Evolutionary conservation across 2,797 vertebrate genomes (phyloP).

Genomic region (Periophthalmus magnuspinnatus): DNA sequence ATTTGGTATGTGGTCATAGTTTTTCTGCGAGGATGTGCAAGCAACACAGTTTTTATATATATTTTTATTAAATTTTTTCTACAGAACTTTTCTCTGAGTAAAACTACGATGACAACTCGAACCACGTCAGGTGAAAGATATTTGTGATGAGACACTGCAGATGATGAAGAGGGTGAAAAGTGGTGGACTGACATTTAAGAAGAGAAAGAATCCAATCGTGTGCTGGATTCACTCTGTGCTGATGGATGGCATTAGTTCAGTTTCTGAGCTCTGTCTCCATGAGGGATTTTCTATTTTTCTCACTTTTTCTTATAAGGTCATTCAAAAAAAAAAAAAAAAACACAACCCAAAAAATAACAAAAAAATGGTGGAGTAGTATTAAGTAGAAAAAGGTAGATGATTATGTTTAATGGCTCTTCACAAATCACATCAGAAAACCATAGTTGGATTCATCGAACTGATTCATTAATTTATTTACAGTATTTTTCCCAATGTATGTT

Average conservation of each 20-base stretch:
- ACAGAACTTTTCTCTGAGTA: constrained; percentile 59
- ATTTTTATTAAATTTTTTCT: background rate
- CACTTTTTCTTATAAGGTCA: background rate
- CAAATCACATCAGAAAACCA: background rate
- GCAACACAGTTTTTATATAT: too few species aligned
- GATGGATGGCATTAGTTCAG: constrained; percentile 61
- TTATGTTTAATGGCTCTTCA: background rate
- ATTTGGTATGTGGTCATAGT: background rate
- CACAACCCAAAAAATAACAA: background rate
- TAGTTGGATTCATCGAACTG: background rate
- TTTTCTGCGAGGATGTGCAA: background rate
- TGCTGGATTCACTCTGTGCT: constrained; percentile 54
- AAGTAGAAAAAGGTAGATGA: too few species aligned
- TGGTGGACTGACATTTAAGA: constrained; percentile 21
- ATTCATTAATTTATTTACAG: too few species aligned
- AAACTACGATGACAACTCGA: constrained; percentile 14
- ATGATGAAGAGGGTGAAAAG: constrained; percentile 38
- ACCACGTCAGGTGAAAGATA: constrained; percentile 34
- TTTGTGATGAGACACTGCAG: constrained; percentile 49
- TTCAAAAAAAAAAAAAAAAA: background rate
- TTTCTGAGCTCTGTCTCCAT: constrained; percentile 39
- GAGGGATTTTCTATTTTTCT: constrained; percentile 29
- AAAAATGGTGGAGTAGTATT: background rate
- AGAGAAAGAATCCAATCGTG: constrained; percentile 61
- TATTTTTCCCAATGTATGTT: background rate